These are phyloP conservation scores for Sebastes steindachneri DNA, from an alignment of 2,797 vertebrate genomes.

Conservation along the genomic window DNA sequence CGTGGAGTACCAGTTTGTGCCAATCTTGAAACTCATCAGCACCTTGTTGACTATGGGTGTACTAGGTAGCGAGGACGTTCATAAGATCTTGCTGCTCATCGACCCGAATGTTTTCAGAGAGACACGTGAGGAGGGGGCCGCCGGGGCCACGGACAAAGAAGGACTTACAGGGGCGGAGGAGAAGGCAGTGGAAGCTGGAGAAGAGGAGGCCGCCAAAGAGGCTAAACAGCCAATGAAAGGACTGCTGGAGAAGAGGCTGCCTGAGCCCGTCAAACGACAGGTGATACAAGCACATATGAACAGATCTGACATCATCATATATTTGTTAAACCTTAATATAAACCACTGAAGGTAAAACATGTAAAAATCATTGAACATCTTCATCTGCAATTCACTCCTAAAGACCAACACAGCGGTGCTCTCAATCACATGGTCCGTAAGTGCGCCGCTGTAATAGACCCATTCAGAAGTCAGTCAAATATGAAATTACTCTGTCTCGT, in stretches of 20 bases:
- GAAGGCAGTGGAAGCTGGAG: conserved; percentile 95
- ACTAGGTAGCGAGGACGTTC: conserved; percentile 90
- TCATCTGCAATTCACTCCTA: not conserved
- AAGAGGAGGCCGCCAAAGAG: conserved; percentile 88
- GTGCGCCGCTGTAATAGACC: conserved; percentile 35
- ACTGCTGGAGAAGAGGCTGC: conserved; percentile 93
- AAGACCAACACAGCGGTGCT: conserved; percentile 23
- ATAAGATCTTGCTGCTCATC: conserved; percentile 92
- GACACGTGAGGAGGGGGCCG: conserved; percentile 68
- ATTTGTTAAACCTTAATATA: not conserved
- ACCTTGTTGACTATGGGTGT: conserved; percentile 94
- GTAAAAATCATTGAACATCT: conserved; percentile 37
- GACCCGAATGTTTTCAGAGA: conserved; percentile 95
- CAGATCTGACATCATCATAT: not conserved
- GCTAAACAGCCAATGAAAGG: conserved; percentile 87
- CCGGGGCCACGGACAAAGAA: conserved; percentile 84
- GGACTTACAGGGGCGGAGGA: conserved; percentile 90
- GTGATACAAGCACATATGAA: conserved; percentile 65
- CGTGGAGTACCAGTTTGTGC: conserved; percentile 96
- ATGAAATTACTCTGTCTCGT: conserved; percentile 45
- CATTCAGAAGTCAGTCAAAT: conserved; percentile 59
- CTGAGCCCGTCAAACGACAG: conserved; percentile 97
- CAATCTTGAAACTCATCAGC: conserved; percentile 94
- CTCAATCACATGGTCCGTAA: conserved; percentile 43
- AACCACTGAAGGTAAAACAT: conserved; percentile 7